Conservation (phyloP, 2,888 invertebrate genomes). For the Pantelozetes paolii region DNA sequence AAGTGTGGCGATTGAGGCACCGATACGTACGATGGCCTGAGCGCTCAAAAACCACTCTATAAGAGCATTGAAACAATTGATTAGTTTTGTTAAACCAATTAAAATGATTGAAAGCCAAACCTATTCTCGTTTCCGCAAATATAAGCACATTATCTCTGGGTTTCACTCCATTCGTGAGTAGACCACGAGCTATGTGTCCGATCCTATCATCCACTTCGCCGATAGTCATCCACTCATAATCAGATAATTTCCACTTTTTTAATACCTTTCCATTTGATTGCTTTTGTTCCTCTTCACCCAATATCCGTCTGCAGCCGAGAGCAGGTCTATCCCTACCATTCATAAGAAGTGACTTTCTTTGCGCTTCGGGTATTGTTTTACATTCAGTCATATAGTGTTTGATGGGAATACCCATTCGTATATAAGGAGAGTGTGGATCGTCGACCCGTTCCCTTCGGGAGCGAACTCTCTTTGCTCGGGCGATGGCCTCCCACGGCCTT, state of each 20-base stretch:
- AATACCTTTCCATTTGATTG: slow-evolving; percentile 92
- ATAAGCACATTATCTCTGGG: slow-evolving; percentile 75
- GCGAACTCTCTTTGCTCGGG: slow-evolving; percentile 16
- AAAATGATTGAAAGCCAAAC: too few species aligned
- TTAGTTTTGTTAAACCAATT: too few species aligned
- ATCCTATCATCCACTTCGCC: slow-evolving; percentile 70
- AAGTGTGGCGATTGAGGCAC: slow-evolving; percentile 75
- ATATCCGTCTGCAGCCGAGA: slow-evolving; percentile 81
- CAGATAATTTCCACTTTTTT: slow-evolving; percentile 92
- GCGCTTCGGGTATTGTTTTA: slow-evolving; percentile 60
- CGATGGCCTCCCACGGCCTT: slow-evolving; percentile 68
- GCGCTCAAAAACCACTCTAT: slow-evolving; percentile 95
- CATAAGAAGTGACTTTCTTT: slow-evolving; percentile 68
- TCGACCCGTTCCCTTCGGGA: slow-evolving; percentile 31
- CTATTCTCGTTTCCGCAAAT: slow-evolving; percentile 90
- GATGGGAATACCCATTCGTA: slow-evolving; percentile 36
- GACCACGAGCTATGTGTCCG: slow-evolving; percentile 73
- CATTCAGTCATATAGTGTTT: slow-evolving; percentile 37
- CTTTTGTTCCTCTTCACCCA: slow-evolving; percentile 87
- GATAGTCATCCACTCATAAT: slow-evolving; percentile 84
- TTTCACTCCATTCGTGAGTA: slow-evolving; percentile 70
- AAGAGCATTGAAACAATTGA: too few species aligned
- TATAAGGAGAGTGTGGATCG: slow-evolving; percentile 45
- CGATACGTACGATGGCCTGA: slow-evolving; percentile 87
- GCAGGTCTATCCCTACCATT: slow-evolving; percentile 69